Evolutionary conservation across 2,797 vertebrate genomes (phyloP).

Genomic region (Channallabes apus): DNA sequence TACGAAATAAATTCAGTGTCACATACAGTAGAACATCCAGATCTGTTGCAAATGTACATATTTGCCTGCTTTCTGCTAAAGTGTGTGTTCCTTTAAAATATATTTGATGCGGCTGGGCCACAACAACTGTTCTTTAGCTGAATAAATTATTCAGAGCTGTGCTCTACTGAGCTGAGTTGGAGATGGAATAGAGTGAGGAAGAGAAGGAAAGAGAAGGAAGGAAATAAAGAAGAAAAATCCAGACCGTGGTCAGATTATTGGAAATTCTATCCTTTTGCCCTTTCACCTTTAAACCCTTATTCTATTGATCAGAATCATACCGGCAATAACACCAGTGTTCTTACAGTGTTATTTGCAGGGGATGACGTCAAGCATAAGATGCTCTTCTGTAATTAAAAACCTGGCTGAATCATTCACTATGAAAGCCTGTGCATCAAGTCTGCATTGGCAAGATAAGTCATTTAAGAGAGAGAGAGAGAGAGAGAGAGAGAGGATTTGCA

Average conservation of each 20-base stretch:
- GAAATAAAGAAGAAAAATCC: not conserved
- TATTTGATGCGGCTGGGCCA: slow-evolving; percentile 57
- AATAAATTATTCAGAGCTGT: slow-evolving; percentile 75
- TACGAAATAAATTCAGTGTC: not conserved
- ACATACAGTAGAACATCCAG: not conserved
- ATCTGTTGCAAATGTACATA: not conserved
- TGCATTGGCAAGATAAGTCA: slow-evolving; percentile 1
- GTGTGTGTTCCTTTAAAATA: slow-evolving; percentile 64
- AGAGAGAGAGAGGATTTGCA: not conserved
- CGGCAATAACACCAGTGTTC: slow-evolving; percentile 9
- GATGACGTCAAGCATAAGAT: not conserved
- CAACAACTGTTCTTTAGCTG: slow-evolving; percentile 63
- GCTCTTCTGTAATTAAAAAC: slow-evolving; percentile 6
- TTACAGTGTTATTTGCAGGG: not conserved
- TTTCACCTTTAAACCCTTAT: slow-evolving; percentile 28
- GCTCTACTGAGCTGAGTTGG: slow-evolving; percentile 68
- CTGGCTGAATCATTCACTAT: slow-evolving; percentile 5
- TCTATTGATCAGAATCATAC: slow-evolving; percentile 21
- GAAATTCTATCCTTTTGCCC: slow-evolving; percentile 16
- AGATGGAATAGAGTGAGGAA: slow-evolving; percentile 29
- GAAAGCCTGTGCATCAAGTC: slow-evolving; percentile 9
- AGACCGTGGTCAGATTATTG: slow-evolving; percentile 21
- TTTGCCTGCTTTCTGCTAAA: not conserved
- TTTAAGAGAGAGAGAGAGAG: not conserved
- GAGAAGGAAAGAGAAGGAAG: slow-evolving; percentile 37